Evolutionary conservation across 2,888 invertebrate genomes (phyloP), one percentile per base, ranked within the genome.

Genomic region (Agrotis clavis): DNA sequence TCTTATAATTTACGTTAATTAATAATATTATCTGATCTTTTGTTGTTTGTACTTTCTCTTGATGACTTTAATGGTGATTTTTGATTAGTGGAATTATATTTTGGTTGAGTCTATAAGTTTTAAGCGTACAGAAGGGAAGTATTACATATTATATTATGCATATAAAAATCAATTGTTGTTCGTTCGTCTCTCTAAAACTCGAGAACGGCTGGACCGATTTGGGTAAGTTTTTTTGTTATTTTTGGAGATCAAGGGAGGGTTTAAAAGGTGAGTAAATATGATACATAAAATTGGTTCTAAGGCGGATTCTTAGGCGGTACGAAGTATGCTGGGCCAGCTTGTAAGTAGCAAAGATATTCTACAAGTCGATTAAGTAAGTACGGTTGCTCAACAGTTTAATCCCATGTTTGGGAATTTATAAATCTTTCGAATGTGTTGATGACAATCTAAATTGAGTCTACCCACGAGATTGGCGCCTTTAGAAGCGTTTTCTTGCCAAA

Each of bases 1-100:
- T 84, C 72, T 71, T 69, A 71, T 70, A 77, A 81, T 82, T 84
- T 70, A 67, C 71, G 66, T 74, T 82, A 81, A 82, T 82, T 82
- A 84, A 67, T 81, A 60, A 67, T 81, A 60, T 70, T 81, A 76
- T 74, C 83, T 63, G 68, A 80, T 69, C 67, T 73, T 67, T 67
- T 64, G 59, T 68, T 72, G 21, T 71, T 65, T 47, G 4, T 45
- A 79, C 80, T 83, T 80, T 80, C 79, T 53, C 80, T 74, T 53
- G 60, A 80, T 73, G 62, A 62, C 9, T 72, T 60, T 62, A 35
- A 59, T 73, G 19, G 50, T n/a, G 30, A 35, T 25, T 62, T 25
- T 72, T 62, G 30, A 71, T 25, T 62, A 6, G 25, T 14, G 14
- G 3, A 35, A 13, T 5, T 47, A 9, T 41, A n/a, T 30, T 54